Evolutionary conservation across 1,140 invertebrate genomes (phyloP), one percentile per base, ranked within the genome.

Genomic region (Apis mellifera): DNA sequence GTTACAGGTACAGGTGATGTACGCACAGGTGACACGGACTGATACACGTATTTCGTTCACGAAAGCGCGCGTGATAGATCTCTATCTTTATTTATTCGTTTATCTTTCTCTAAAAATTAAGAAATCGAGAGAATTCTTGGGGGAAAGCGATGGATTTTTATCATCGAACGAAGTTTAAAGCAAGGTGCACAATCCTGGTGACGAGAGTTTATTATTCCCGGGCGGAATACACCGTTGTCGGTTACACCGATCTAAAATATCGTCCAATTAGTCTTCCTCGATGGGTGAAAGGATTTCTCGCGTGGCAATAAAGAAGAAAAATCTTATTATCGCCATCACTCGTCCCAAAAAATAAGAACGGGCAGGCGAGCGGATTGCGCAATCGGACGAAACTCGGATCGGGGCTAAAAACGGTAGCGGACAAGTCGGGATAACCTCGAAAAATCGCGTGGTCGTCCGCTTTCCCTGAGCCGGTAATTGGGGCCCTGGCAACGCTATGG

Each of bases 391-490:
- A 32, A n/a, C 26, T n/a, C 65, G 19, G 32, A 19, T 26, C 59
- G 9, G 62, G n/a, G 9, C 68, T 82, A 69, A 69, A 82, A 76
- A 78, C 81, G 66, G 81, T 82, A 82, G 74, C 81, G 13, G 66
- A 78, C 66, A 70, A 55, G 66, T 59, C 19, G 55, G 66, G 65
- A 55, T 82, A 77, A 77, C 65, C 66, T 78, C 75, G 81, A 82
- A 82, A 42, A 82, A 82, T 78, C 66, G 66, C 52, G 59, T 62
- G 66, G 50, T 55, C 57, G 74, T 48, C 55, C 57, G 81, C 79
- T 87, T 87, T 87, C 87, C 76, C 73, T 84, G 62, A 59, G 55
- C 78, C 66, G 86, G 84, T 89, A 89, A 89, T 89, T 89, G 87
- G 87, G 83, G 84, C 62, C 68, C 86, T 64, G 71, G 76, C 83